phyloP scores from a whole-genome alignment of 2,888 invertebrate genomes.

The Zaprionus lineosus region DNA sequence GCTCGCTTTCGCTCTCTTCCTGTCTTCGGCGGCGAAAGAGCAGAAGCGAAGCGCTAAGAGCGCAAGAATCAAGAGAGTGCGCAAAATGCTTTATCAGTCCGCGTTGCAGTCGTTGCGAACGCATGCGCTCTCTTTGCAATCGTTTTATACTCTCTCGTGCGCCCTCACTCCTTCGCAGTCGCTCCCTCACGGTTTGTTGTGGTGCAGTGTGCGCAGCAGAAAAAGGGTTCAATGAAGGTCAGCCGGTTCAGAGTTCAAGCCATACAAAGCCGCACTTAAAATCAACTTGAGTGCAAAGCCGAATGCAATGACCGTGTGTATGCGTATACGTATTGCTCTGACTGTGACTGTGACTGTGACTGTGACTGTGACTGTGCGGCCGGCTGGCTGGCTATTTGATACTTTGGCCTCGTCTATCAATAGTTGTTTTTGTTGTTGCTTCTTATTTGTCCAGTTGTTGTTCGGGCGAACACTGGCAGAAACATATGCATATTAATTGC shows the following conservation, averaged over 20 bases:
- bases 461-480: conserved; percentile 51
- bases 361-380: conserved; percentile 62
- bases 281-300: conserved; percentile 4
- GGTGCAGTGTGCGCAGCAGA: conserved; percentile 42
- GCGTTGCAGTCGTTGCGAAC: conserved; percentile 7
- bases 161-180: not conserved
- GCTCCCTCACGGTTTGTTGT: not conserved
- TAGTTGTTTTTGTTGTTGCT: conserved; percentile 40
- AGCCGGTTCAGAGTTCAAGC: conserved; percentile 82
- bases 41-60: conserved; percentile 25
- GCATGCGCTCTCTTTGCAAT: not conserved
- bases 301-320: conserved; percentile 6
- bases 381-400: conserved; percentile 74
- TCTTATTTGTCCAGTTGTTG: conserved; percentile 71
- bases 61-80: conserved; percentile 28
- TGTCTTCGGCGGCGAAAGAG: too few relatives aligned
- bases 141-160: not conserved
- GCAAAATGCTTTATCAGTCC: conserved; percentile 46
- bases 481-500: conserved; percentile 74
- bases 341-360: conserved; percentile 52
- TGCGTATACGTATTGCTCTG: conserved; percentile 21
- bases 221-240: conserved; percentile 81
- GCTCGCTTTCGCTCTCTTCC: too few relatives aligned
- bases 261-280: conserved; percentile 39
- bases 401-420: conserved; percentile 77